These are phyloP conservation scores for Ivindomyrus marchei DNA, from an alignment of 2,113 vertebrate genomes.

Conservation along the genomic window DNA sequence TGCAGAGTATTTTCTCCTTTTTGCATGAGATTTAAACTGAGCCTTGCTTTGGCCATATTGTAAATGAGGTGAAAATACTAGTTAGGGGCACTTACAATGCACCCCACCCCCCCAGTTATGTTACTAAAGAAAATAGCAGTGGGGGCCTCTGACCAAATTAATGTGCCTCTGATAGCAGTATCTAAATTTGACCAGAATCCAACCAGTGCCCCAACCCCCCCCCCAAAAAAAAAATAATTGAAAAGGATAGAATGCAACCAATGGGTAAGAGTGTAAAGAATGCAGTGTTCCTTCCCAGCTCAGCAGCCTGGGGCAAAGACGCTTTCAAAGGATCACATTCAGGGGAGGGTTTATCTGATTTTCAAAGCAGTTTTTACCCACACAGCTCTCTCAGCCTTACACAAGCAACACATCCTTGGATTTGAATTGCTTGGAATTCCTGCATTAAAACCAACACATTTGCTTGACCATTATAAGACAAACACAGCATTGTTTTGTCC, in stretches of 20 bases:
- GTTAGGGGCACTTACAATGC: not conserved
- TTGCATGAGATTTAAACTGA: conserved; percentile 24
- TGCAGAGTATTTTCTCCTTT: conserved; percentile 23
- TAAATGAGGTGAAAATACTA: conserved; percentile 18
- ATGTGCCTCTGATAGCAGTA: not conserved
- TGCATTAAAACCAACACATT: not conserved
- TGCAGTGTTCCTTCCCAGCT: not conserved
- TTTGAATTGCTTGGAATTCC: conserved; percentile 14
- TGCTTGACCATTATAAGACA: not conserved
- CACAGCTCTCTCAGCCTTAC: conserved; percentile 11
- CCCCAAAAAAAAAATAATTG: not conserved
- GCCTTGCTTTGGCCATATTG: conserved; percentile 29
- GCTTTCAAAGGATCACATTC: conserved; percentile 22
- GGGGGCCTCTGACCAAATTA: not conserved
- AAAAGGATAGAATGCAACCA: not conserved
- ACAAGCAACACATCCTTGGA: conserved; percentile 10
- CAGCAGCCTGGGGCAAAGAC: conserved; percentile 4
- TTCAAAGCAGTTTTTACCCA: conserved; percentile 21
- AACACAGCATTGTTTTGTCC: not conserved
- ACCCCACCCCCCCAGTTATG: not conserved
- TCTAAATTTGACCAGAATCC: conserved; percentile 12
- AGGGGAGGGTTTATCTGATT: conserved; percentile 15
- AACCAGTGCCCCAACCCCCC: not conserved
- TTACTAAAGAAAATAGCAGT: not conserved
- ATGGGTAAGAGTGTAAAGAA: conserved; percentile 1